Evolutionary conservation across 2,113 vertebrate genomes (phyloP).

Genomic region (Perognathus longimembris): DNA sequence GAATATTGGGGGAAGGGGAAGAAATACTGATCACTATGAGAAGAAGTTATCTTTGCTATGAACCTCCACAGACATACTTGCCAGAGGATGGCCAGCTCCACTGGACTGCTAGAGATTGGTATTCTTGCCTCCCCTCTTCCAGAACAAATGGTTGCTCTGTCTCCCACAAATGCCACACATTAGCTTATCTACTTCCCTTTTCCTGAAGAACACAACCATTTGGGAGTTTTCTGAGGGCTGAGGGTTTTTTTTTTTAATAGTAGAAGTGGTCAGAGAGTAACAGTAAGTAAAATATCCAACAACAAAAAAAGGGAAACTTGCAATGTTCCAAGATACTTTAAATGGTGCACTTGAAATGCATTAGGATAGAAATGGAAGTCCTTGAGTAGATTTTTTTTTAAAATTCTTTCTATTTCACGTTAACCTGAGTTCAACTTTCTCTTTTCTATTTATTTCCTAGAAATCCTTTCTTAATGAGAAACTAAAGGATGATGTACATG

Average conservation of each 20-base stretch:
- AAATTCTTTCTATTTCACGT: conserved; percentile 26
- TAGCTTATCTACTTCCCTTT: neutral
- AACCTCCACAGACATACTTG: neutral
- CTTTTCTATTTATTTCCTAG: neutral
- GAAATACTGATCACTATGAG: rapidly evolving
- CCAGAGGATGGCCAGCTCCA: neutral
- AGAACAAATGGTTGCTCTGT: neutral
- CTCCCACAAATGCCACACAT: neutral
- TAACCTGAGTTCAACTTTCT: neutral
- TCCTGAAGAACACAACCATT: neutral
- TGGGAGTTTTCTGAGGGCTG: neutral
- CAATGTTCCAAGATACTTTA: neutral
- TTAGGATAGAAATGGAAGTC: conserved; percentile 51
- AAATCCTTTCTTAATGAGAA: conserved; percentile 9
- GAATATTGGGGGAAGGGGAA: neutral
- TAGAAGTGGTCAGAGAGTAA: conserved; percentile 2
- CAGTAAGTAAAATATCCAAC: conserved; percentile 27
- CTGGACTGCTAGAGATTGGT: rapidly evolving
- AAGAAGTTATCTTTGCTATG: neutral
- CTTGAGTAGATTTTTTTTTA: conserved; percentile 61
- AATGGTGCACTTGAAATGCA: conserved; percentile 33
- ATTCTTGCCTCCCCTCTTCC: neutral
- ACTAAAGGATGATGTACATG: neutral
- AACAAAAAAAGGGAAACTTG: neutral
- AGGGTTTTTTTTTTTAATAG: neutral